Base-by-base conservation (phyloP, 1,140 invertebrate genomes). In the Andricus grossulariae region DNA sequence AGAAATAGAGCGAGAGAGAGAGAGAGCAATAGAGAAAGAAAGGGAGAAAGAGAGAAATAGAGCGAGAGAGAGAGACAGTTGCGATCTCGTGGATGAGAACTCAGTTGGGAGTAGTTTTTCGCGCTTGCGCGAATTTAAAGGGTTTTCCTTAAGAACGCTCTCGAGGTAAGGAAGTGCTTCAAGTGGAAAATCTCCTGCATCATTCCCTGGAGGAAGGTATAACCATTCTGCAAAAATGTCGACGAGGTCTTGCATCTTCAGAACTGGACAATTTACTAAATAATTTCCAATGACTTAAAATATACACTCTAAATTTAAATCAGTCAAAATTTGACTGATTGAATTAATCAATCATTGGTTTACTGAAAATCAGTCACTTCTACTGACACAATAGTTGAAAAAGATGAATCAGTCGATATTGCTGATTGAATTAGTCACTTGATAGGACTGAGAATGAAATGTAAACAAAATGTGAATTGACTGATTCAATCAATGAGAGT, bases 91-190 rank as follows among this genome's bases (percentile, higher is more conserved):
- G 80, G 66, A 81, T 50, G 75, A 73, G 71, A 77, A 79, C 77
- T 57, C 76, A 74, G 54, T 60, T 39, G 76, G 75, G 79, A 76
- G 81, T 80, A 82, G 82, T 83, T 84, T 82, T 72, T 78, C 74
- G 80, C 78, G 79, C 79, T 80, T 82, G 80, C 72, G 73, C 73
- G 74, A 83, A 82, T 84, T 83, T 84, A 73, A 80, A 83, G 52
- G 52, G 80, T 77, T 71, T 75, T n/a, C 52, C 52, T 70, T 39
- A 70, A 78, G 75, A 81, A 74, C 55, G 50, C 77, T 75, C 76
- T 66, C 57, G 77, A 50, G 77, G 39, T 73, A 19, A 50, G 66
- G 66, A 75, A 75, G 60, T 78, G 49, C 66, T 50, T 50, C n/a
- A 77, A 77, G 45, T 72, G 54, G 51, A 75, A 72, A 78, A 84